Evolutionary conservation across 1,140 invertebrate genomes (phyloP).

Genomic region (Pogonomyrmex californicus): DNA sequence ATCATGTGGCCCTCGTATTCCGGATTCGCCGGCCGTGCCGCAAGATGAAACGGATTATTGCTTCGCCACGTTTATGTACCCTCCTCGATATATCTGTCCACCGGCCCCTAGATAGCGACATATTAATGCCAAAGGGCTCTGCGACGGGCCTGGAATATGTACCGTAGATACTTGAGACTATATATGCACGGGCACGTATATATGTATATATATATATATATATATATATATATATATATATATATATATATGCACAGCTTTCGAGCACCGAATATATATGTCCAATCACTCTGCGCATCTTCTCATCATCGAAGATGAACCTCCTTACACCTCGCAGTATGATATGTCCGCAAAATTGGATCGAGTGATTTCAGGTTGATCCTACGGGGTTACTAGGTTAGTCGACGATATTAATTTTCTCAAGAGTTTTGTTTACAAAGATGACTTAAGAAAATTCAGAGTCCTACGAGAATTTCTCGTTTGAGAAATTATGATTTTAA

Average conservation of each 20-base stretch:
- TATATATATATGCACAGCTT: conserved; percentile 53
- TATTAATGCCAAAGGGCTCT: conserved; percentile 71
- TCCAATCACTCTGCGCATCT: conserved; percentile 50
- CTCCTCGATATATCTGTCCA: conserved; percentile 67
- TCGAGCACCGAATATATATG: conserved; percentile 49
- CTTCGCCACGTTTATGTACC: conserved; percentile 70
- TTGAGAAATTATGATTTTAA: background rate
- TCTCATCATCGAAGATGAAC: conserved; percentile 57
- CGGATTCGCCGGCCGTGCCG: conserved; percentile 58
- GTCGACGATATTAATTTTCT: background rate
- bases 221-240: too few species aligned
- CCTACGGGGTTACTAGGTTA: conserved; percentile 35
- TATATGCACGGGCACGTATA: conserved; percentile 46
- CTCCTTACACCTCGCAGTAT: conserved; percentile 49
- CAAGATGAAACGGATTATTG: conserved; percentile 77
- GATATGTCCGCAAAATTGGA: conserved; percentile 55
- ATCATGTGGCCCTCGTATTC: conserved; percentile 68
- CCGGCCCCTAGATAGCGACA: conserved; percentile 71
- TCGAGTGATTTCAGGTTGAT: conserved; percentile 38
- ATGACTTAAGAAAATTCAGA: background rate
- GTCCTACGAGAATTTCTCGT: background rate
- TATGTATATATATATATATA: background rate
- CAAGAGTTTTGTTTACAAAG: background rate
- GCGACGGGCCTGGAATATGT: conserved; percentile 55
- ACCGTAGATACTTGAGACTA: conserved; percentile 44